Evolutionary conservation across 1,140 invertebrate genomes (phyloP).

Genomic region (Metopolophium dirhodum): DNA sequence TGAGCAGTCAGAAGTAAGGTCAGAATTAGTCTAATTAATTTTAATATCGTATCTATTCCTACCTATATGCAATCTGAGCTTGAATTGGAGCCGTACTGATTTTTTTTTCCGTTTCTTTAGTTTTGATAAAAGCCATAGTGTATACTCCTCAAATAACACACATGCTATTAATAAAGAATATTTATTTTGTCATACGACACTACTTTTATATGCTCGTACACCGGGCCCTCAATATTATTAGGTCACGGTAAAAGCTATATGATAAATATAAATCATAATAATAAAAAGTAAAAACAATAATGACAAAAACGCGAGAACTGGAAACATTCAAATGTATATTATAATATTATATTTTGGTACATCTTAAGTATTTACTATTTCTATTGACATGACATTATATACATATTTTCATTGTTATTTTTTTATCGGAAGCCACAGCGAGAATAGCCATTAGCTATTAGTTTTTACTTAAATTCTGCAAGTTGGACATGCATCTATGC

Average conservation of each 20-base stretch:
- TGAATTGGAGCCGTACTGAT: neutral
- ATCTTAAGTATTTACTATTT: neutral
- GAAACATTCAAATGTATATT: neutral
- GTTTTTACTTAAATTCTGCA: too few species aligned
- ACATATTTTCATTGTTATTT: too few species aligned
- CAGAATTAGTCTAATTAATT: neutral
- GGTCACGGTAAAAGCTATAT: neutral
- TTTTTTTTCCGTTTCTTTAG: neutral
- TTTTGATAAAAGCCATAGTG: neutral
- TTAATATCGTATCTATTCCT: neutral
- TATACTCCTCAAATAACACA: neutral
- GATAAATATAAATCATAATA: neutral
- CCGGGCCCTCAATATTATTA: neutral
- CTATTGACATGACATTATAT: too few species aligned
- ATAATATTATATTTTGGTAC: neutral
- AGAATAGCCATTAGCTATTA: too few species aligned
- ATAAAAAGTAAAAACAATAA: neutral
- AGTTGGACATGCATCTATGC: too few species aligned
- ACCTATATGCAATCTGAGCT: neutral
- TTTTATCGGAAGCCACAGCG: too few species aligned
- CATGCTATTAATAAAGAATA: conserved; percentile 1
- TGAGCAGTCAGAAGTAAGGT: neutral
- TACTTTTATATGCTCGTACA: too few species aligned
- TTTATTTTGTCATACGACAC: neutral
- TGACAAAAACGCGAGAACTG: neutral